Evolutionary conservation across 2,888 invertebrate genomes (phyloP), one percentile per base, ranked within the genome.

Genomic region (Nymphalis urticae): DNA sequence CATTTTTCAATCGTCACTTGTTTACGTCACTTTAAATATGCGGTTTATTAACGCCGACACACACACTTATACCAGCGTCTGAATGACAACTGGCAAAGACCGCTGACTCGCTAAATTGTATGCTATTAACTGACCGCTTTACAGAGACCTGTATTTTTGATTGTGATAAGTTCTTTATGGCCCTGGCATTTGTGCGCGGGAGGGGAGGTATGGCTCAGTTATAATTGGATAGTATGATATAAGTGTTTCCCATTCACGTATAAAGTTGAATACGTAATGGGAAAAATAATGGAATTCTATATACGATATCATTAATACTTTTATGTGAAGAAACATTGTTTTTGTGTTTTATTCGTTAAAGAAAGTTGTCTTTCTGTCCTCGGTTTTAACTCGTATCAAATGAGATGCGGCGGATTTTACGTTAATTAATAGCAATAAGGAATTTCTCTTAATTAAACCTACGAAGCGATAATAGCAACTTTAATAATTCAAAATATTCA

Each of bases 81-180:
- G 58, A 68, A 64, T 66, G 64, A 68, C 68, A 70, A 75, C 75
- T 75, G 73, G 56, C 62, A 47, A n/a, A 47, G 50, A 24, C 32
- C 48, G 60, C 62, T 53, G 56, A 64, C 62, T 64, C 48, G 58
- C 59, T 66, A 71, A 64, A 68, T 72, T 58, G 69, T 64, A 68
- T 67, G 65, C 65, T 62, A 71, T 64, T 69, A 59, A 54, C 63
- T 56, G 68, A 56, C 69, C 69, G 62, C 24, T 53, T 58, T 66
- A 66, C 5, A 21, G 21, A n/a, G 67, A 56, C 17, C 62, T 64
- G 64, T 58, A 65, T 62, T 63, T 71, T 68, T 68, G 60, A 64
- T 64, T 59, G 62, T 68, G 64, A 67, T 62, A 48, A 50, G n/a
- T 62, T 56, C 48, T 67, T 50, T 47, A 21, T 19, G 27, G 51